Evolutionary conservation across 2,113 vertebrate genomes (phyloP), one percentile per base, ranked within the genome.

Genomic region (Ophthalmolycus amberensis): DNA sequence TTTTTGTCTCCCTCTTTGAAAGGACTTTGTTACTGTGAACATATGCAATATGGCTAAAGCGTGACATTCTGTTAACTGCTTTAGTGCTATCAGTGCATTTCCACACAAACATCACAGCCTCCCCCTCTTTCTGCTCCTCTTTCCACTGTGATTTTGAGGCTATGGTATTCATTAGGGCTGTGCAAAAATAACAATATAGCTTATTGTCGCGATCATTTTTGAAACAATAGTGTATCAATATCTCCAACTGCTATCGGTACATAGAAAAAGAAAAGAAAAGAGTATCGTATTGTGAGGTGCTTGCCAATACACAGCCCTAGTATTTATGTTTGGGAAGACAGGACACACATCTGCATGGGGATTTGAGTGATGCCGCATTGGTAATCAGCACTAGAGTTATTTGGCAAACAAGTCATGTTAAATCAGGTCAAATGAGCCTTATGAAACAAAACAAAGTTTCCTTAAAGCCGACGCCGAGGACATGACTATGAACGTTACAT

Each of bases 381-480:
- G 56, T 63, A 56, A 72, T 75, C 27, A 32, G 42, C 42, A n/a
- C 16, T n/a, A 3, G 1, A 68, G 20, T 52, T 42, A 64, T 73
- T 66, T 86, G 56, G 64, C 66, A 74, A 72, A 60, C 62, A 62
- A 68, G 27, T 64, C 50, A 50, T 52, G 50, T 74, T 77, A 84
- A 86, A 86, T 89, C 52, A 74, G 80, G 71, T 83, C 67, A 85
- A 80, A 75, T 75, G 37, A 69, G 48, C 69, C 54, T 70, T 27
- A 79, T 68, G 76, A 77, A 79, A 70, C 72, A 68, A 54, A 84
- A 73, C 46, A 71, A 88, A 86, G 68, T 82, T 84, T 80, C 42
- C 48, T 38, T 48, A 37, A 65, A 2, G 20, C n/a, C 10, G 44
- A 69, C 14, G n/a, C 42, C 0, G 15, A 69, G 80, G 72, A 56